Percentiles rank a stretch among this genome's conserved stretches.
Evolutionary conservation across 2,797 vertebrate genomes (phyloP).

Genomic region (Bradypus variegatus): DNA sequence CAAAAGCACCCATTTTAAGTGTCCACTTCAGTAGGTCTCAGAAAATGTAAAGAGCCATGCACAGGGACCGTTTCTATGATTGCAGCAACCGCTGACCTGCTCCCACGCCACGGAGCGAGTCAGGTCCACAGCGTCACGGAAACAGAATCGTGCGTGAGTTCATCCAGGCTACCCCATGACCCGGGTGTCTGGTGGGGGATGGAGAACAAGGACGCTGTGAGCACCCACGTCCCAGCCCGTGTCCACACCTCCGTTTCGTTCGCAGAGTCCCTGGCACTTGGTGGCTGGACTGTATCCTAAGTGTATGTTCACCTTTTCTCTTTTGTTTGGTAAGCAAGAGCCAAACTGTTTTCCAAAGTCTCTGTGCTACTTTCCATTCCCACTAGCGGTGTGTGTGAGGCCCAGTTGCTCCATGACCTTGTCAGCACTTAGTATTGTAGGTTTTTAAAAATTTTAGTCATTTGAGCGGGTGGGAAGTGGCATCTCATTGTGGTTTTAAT

Average conservation of each 20-base stretch:
- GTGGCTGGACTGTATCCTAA: not conserved
- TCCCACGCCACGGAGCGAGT: not conserved
- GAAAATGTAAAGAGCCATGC: not conserved
- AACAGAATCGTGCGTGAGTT: not conserved
- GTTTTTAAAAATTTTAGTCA: not conserved
- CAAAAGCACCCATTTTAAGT: too few species aligned
- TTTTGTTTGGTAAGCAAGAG: not conserved
- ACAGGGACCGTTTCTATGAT: not conserved
- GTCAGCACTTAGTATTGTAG: not conserved
- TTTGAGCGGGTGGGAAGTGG: not conserved
- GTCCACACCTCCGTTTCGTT: not conserved
- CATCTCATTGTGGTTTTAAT: not conserved
- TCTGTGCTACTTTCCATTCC: not conserved
- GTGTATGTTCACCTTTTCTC: not conserved
- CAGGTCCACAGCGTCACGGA: not conserved
- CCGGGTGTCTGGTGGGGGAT: too few species aligned
- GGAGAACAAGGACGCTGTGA: not conserved
- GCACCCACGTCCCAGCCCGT: too few species aligned
- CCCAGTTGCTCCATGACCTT: not conserved
- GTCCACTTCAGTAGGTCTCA: not conserved
- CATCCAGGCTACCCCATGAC: not conserved
- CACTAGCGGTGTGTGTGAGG: not conserved
- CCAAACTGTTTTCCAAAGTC: too few species aligned
- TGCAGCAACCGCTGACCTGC: not conserved
- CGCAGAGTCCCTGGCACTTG: not conserved